Evolutionary conservation across 2,888 invertebrate species (phyloP).

Genomic region (Pollenia griseotomentosa): DNA sequence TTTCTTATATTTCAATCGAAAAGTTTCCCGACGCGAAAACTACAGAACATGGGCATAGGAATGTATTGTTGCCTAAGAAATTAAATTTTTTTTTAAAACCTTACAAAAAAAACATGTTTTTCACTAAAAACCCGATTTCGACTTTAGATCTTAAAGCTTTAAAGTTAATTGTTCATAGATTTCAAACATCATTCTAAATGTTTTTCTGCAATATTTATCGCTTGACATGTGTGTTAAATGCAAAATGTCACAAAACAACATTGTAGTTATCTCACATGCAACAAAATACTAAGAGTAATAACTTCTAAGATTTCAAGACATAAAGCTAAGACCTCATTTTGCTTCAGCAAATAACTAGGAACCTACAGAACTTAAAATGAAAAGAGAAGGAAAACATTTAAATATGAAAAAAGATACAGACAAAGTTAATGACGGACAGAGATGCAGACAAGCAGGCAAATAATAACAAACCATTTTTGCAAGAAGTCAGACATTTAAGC

Average conservation of each 20-base stretch:
- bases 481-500: constrained; percentile 42
- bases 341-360: constrained; percentile 1
- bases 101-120: too few relatives aligned
- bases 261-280: background rate
- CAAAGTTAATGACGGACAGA: constrained; percentile 14
- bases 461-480: background rate
- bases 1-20: too few relatives aligned
- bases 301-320: constrained; percentile 20
- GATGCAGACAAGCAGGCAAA: background rate
- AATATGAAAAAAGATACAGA: background rate
- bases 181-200: too few relatives aligned
- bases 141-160: too few relatives aligned
- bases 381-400: background rate
- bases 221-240: too few relatives aligned
- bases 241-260: too few relatives aligned
- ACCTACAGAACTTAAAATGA: background rate
- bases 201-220: constrained; percentile 36
- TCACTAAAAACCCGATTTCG: too few relatives aligned
- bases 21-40: too few relatives aligned
- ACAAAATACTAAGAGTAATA: constrained; percentile 27
- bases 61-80: too few relatives aligned
- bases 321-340: constrained; percentile 36
- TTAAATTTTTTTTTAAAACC: too few relatives aligned
- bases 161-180: too few relatives aligned
- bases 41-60: too few relatives aligned